Base-by-base conservation (phyloP, 2,888 invertebrate genomes). In the Hydriomena furcata region DNA sequence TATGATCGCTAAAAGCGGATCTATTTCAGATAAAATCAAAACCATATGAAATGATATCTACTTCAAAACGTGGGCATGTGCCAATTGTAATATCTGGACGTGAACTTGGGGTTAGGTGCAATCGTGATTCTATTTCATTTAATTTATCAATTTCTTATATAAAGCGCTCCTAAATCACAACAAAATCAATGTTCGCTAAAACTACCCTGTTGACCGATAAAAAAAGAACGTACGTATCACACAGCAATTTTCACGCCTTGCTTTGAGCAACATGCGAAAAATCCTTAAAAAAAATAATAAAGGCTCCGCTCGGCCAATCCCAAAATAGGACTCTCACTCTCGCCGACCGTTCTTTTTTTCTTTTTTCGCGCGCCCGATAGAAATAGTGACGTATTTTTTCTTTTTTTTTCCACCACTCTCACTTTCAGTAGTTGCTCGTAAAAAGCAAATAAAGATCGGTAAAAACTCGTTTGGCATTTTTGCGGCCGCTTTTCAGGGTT, bases 361-460 rank as follows among this genome's bases (percentile, higher is more conserved):
- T 80, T 55, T 32, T 82, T 77, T 77, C 76, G 67, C 73, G 73
- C 76, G 76, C 77, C 79, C 86, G 81, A 84, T 87, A 87, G 87
- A 80, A 87, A 82, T 84, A 86, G 88, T 88, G 88, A 83, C 82
- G 84, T 79, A 78, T 83, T 86, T 85, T 84, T 86, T 84, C 76
- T 82, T 85, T 84, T 31, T 83, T 82, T 77, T 66, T 71, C 68
- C 12, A 58, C 71, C 72, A 79, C 85, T 85, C 76, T 84, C 88
- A 68, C 74, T 89, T 82, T 89, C 79, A 71, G 31, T 80, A 76
- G 82, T 81, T 73, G 81, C 79, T 81, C 82, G 82, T 79, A 79
- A 86, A 83, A 84, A 79, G 82, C 85, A 84, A 88, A 89, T 85
- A 87, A 84, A 86, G 80, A 86, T 85, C 68, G 78, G 78, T 74